phyloP scores from a whole-genome alignment of 2,113 vertebrate species.

The Phylloscopus whistleri region DNA sequence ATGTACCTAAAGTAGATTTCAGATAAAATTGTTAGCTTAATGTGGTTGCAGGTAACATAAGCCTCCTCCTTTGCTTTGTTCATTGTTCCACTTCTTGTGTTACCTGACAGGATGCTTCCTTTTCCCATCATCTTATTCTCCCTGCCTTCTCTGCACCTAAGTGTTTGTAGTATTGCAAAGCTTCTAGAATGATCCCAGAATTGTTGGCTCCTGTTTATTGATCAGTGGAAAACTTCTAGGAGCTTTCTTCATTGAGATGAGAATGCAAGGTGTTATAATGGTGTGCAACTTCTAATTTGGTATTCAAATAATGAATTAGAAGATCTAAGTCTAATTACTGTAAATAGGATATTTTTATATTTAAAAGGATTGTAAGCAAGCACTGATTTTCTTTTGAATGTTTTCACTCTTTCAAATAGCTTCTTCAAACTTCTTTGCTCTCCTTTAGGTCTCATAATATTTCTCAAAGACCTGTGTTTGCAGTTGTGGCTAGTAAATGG shows the following conservation, averaged over 20 bases:
- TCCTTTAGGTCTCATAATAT: not conserved
- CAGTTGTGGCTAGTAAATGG: not conserved
- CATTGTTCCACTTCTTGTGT: not conserved
- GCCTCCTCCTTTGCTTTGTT: slow-evolving; percentile 2
- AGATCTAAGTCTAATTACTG: not conserved
- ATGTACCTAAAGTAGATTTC: not conserved
- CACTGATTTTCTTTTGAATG: not conserved
- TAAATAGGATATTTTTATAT: not conserved
- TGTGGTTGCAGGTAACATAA: not conserved
- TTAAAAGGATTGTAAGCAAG: not conserved
- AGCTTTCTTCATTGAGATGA: not conserved
- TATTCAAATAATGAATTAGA: not conserved
- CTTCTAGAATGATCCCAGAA: not conserved
- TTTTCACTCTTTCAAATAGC: not conserved
- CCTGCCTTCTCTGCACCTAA: not conserved
- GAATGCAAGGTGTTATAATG: not conserved
- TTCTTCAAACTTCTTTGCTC: not conserved
- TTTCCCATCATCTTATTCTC: not conserved
- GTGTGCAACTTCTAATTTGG: accelerated
- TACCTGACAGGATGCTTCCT: not conserved
- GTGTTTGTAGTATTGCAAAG: not conserved
- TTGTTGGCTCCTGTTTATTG: not conserved
- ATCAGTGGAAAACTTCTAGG: not conserved
- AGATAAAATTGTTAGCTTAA: not conserved
- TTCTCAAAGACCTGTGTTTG: not conserved